phyloP scores from a whole-genome alignment of 2,888 invertebrate species.

The Seira ritae region DNA sequence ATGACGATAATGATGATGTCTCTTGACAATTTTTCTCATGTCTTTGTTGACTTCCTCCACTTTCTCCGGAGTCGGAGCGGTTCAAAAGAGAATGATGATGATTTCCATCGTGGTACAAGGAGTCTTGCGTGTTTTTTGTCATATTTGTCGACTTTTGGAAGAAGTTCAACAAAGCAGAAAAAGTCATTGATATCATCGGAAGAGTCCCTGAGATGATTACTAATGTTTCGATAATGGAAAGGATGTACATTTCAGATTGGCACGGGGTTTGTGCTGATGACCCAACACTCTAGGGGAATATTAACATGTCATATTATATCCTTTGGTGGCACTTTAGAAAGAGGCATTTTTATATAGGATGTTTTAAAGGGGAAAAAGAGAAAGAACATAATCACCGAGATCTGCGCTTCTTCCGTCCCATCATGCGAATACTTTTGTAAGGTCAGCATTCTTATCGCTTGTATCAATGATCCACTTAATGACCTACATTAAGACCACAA shows the following conservation, averaged over 20 bases:
- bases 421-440: neutral
- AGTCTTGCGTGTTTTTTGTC: neutral
- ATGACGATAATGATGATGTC: neutral
- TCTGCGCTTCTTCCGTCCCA: neutral
- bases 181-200: constrained; percentile 52
- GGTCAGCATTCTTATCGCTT: constrained; percentile 45
- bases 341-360: neutral
- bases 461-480: constrained; percentile 58
- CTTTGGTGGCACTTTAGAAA: too few relatives aligned
- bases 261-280: constrained; percentile 35
- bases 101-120: neutral
- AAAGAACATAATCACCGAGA: neutral
- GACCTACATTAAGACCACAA: constrained; percentile 38
- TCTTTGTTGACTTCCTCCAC: constrained; percentile 14
- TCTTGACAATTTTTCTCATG: neutral
- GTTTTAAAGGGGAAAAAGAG: neutral
- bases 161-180: constrained; percentile 40
- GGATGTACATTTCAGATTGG: constrained; percentile 51
- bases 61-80: constrained; percentile 2
- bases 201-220: constrained; percentile 54
- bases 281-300: constrained; percentile 1
- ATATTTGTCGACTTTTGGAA: constrained; percentile 37
- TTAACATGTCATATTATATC: neutral
- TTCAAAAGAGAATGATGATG: constrained; percentile 17
- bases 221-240: constrained; percentile 53